phyloP scores from a whole-genome alignment of 2,113 vertebrate genomes.

The Pyxicephalus adspersus region DNA sequence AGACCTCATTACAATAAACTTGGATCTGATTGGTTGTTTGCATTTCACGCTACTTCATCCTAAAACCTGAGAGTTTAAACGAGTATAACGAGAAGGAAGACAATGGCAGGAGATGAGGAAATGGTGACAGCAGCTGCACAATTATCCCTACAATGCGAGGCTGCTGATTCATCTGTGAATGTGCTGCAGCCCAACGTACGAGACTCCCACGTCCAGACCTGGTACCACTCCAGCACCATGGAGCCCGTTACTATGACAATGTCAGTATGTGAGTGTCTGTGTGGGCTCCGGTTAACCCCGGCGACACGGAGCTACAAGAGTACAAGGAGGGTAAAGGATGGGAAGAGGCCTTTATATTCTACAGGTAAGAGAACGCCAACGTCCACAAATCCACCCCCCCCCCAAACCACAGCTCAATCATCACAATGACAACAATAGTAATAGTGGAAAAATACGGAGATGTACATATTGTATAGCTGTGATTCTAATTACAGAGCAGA shows the following conservation, averaged over 20 bases:
- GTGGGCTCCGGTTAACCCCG: conserved; percentile 30
- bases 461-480: too few species aligned
- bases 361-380: too few species aligned
- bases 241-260: conserved; percentile 45
- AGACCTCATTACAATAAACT: too few species aligned
- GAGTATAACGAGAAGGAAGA: background rate
- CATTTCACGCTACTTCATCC: too few species aligned
- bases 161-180: conserved; percentile 47
- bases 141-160: background rate
- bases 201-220: conserved; percentile 39
- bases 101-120: conserved; percentile 3
- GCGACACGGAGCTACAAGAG: background rate
- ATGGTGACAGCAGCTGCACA: conserved; percentile 14
- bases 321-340: background rate
- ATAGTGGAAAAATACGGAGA: too few species aligned
- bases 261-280: conserved; percentile 16
- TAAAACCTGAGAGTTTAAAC: too few species aligned
- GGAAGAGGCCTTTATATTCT: too few species aligned
- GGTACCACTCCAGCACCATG: background rate
- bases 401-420: too few species aligned
- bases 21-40: too few species aligned
- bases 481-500: too few species aligned
- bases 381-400: too few species aligned
- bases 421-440: too few species aligned
- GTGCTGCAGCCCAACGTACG: background rate